A percentile compares a stretch with the other conserved stretches of the same genome.
These are phyloP conservation scores for Sebastes trivittatus DNA, from an alignment of 2,797 vertebrate species.

Conservation along the genomic window DNA sequence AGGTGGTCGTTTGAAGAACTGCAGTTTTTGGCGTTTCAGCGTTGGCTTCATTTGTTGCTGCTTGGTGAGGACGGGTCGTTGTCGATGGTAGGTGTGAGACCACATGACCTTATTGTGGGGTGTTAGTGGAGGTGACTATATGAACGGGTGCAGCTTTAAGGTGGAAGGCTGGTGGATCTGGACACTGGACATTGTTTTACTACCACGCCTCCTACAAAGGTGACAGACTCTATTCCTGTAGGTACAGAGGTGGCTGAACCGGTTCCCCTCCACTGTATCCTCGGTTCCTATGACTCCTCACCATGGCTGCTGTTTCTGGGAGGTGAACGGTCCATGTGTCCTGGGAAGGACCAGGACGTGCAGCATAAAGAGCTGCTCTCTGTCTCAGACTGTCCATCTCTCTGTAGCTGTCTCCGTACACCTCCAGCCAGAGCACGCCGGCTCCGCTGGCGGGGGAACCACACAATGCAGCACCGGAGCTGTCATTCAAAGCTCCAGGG, in stretches of 20 bases:
- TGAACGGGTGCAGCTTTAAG: background rate
- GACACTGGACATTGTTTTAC: background rate
- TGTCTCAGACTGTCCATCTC: conserved; percentile 31
- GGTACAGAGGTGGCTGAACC: background rate
- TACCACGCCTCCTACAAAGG: background rate
- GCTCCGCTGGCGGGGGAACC: conserved; percentile 63
- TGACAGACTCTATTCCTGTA: background rate
- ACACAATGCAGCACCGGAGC: conserved; percentile 69
- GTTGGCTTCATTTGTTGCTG: background rate
- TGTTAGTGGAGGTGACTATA: background rate
- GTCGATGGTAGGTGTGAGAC: background rate
- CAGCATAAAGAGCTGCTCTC: conserved; percentile 29
- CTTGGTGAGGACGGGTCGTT: background rate
- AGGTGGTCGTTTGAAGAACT: background rate
- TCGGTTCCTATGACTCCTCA: conserved; percentile 6
- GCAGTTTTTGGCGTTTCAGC: background rate
- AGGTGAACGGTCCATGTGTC: conserved; percentile 51
- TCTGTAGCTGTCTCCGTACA: conserved; percentile 18
- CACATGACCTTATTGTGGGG: background rate
- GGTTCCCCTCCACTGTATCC: conserved; percentile 3
- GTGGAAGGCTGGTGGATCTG: background rate
- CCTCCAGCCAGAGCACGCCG: conserved; percentile 26
- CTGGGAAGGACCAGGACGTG: conserved; percentile 30
- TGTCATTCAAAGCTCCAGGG: conserved; percentile 82
- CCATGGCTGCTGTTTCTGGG: conserved; percentile 13